phyloP scores from a whole-genome alignment of 30 jellyfish, hydroid and myxozoan species.

The Haliclystus octoradiatus region DNA sequence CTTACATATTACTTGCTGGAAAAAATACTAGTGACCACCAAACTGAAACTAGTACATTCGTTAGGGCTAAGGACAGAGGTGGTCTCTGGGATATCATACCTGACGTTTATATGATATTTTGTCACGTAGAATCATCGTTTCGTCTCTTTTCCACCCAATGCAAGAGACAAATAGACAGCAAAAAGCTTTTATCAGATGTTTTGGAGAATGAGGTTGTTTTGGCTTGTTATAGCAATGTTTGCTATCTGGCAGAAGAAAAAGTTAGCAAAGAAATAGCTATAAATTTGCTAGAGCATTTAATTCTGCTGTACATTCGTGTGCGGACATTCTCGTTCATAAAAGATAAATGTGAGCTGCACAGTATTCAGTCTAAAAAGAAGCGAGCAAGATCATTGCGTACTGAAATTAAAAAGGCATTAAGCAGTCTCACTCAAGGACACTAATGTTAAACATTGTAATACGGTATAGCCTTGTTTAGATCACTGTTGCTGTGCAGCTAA shows the following conservation, averaged over 20 bases:
- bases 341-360: slow-evolving; percentile 13
- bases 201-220: not conserved
- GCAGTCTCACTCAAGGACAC: slow-evolving; percentile 51
- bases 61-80: too few relatives aligned
- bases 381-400: slow-evolving; percentile 24
- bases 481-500: too few relatives aligned
- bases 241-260: slow-evolving; percentile 11
- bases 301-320: slow-evolving; percentile 11
- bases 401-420: slow-evolving; percentile 16
- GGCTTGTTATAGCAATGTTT: slow-evolving; percentile 10
- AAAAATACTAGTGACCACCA: too few relatives aligned
- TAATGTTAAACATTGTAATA: too few relatives aligned
- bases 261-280: slow-evolving; percentile 12
- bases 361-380: too few relatives aligned
- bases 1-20: too few relatives aligned
- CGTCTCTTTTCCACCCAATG: too few relatives aligned
- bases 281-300: slow-evolving; percentile 16
- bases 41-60: too few relatives aligned
- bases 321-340: slow-evolving; percentile 18
- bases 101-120: too few relatives aligned
- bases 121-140: too few relatives aligned
- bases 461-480: too few relatives aligned
- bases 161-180: slow-evolving; percentile 1
- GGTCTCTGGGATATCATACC: too few relatives aligned
- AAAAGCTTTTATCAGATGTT: not conserved